Evolutionary conservation across 2,797 vertebrate genomes (phyloP).

Genomic region (Pelochelys cantorii): DNA sequence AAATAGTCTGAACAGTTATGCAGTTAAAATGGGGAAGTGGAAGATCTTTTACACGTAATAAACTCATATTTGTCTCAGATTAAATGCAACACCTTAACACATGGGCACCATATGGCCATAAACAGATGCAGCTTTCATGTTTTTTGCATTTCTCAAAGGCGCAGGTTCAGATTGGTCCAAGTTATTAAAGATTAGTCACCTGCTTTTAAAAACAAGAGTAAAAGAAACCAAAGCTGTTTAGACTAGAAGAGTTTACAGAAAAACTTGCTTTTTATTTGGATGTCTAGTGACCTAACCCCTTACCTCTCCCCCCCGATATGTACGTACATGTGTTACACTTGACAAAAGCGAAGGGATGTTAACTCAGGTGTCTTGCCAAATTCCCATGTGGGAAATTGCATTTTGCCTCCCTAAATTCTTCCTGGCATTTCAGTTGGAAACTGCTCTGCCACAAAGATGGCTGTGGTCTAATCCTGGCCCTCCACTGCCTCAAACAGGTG

Average conservation of each 20-base stretch:
- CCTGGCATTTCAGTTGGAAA: neutral
- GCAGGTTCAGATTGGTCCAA: conserved; percentile 62
- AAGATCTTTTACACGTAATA: conserved; percentile 74
- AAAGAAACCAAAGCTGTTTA: conserved; percentile 68
- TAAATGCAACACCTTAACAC: conserved; percentile 81
- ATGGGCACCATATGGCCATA: conserved; percentile 70
- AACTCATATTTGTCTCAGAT: conserved; percentile 75
- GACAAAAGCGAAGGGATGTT: neutral
- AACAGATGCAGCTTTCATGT: conserved; percentile 59
- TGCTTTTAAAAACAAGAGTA: conserved; percentile 62
- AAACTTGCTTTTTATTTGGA: conserved; percentile 63
- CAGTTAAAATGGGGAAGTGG: conserved; percentile 66
- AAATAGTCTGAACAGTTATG: conserved; percentile 24
- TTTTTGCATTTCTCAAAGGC: conserved; percentile 52
- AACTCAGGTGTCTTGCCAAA: conserved; percentile 1
- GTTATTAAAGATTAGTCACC: conserved; percentile 66
- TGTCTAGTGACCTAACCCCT: conserved; percentile 23
- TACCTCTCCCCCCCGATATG: no score
- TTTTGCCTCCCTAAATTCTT: conserved; percentile 13
- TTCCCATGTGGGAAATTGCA: conserved; percentile 13
- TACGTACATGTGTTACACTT: neutral
- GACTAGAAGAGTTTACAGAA: conserved; percentile 62
- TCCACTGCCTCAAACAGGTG: neutral
- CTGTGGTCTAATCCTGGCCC: neutral
- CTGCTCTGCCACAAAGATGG: neutral